These are phyloP conservation scores for Ibycter americanus DNA, from an alignment of 2,797 vertebrate genomes.

Conservation along the genomic window DNA sequence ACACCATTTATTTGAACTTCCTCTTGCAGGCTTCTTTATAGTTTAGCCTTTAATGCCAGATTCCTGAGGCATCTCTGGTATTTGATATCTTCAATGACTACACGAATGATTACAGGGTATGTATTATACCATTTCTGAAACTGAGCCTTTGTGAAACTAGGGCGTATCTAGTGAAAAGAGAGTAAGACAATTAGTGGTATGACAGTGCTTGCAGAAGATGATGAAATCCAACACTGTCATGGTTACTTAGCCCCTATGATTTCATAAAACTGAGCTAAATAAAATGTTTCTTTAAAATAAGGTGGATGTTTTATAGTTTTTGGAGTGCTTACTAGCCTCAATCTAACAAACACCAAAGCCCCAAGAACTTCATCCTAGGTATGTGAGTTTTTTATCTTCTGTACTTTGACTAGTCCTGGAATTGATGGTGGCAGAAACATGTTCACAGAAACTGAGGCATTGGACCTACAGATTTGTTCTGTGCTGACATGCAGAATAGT, in stretches of 20 bases:
- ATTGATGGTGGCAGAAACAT: background rate
- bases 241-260: background rate
- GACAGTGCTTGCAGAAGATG: background rate
- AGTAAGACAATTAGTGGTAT: background rate
- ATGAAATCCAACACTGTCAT: background rate
- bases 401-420: background rate
- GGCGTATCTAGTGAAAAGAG: background rate
- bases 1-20: background rate
- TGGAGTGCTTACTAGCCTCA: background rate
- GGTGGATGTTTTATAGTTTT: background rate
- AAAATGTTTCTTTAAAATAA: background rate
- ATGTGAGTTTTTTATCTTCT: background rate
- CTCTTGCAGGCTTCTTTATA: constrained; percentile 91
- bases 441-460: background rate
- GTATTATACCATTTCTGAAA: constrained; percentile 40
- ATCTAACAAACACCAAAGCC: background rate
- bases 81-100: constrained; percentile 96
- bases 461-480: background rate
- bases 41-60: constrained; percentile 96
- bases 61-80: constrained; percentile 96
- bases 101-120: constrained; percentile 98
- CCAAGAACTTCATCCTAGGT: background rate
- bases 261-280: background rate
- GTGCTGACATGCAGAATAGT: background rate
- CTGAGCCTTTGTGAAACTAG: background rate